These are phyloP conservation scores for Petrocephalus schoutedeni DNA, from an alignment of 2,797 vertebrate genomes.

Conservation along the genomic window DNA sequence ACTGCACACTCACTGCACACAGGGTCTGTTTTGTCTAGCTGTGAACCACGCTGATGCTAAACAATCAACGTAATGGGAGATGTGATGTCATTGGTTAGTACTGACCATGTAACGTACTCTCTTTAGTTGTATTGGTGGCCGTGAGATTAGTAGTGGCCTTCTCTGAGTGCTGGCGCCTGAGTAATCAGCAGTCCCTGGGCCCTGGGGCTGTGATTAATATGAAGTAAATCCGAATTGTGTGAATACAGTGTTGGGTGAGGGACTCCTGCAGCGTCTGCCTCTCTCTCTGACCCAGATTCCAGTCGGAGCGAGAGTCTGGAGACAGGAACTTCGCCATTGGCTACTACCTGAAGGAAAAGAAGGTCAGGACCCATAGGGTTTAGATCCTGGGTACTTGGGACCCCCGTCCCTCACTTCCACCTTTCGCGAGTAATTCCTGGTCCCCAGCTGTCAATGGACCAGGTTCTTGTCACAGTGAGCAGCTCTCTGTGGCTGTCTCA, in stretches of 20 bases:
- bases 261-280: constrained; percentile 9
- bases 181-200: neutral
- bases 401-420: neutral
- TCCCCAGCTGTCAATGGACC: neutral
- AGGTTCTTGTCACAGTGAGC: neutral
- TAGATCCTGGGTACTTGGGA: neutral
- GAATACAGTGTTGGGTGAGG: neutral
- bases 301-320: constrained; percentile 80
- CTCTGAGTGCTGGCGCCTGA: neutral
- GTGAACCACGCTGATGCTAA: neutral
- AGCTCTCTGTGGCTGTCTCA: neutral
- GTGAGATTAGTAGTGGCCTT: neutral
- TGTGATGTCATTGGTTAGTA: neutral
- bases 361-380: constrained; percentile 47
- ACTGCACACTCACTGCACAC: neutral
- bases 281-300: constrained; percentile 65
- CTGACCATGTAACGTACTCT: neutral
- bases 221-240: neutral
- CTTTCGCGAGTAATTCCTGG: neutral
- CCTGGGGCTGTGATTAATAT: neutral
- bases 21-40: neutral
- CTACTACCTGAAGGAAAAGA: constrained; percentile 85
- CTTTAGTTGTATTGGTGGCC: neutral
- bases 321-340: constrained; percentile 84
- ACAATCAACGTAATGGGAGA: neutral